Conservation (phyloP, 2,888 invertebrate species). For the Caenorhabditis japonica region DNA sequence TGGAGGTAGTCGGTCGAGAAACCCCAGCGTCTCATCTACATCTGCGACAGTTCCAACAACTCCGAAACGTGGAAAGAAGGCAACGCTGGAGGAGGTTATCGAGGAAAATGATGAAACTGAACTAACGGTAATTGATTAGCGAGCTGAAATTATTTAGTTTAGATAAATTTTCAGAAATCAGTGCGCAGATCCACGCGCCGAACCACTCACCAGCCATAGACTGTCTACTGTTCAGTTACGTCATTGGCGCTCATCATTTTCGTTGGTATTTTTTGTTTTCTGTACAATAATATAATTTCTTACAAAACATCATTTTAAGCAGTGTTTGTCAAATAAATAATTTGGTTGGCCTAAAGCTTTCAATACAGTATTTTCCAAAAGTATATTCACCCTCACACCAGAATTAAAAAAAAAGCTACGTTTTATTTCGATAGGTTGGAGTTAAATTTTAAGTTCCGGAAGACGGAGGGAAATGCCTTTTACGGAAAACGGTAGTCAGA, state of each 20-base stretch:
- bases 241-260: background rate
- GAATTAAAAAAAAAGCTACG: no score
- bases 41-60: constrained; percentile 8
- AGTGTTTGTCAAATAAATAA: constrained; percentile 9
- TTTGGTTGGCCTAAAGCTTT: constrained; percentile 5
- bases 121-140: background rate
- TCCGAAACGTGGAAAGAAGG: constrained; percentile 19
- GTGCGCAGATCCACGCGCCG: constrained; percentile 24
- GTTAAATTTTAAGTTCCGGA: no score
- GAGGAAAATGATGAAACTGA: constrained; percentile 19
- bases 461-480: no score
- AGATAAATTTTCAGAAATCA: constrained; percentile 1
- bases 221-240: background rate
- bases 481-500: no score
- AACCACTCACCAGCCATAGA: background rate
- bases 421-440: no score
- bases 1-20: constrained; percentile 19
- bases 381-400: background rate
- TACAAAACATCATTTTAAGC: background rate
- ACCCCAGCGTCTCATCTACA: constrained; percentile 13
- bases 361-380: background rate
- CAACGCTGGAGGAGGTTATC: constrained; percentile 1
- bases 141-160: background rate
- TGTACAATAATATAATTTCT: no score
- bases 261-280: background rate